Evolutionary conservation across 2,888 invertebrate genomes (phyloP).

Genomic region (Hemithea aestivaria): DNA sequence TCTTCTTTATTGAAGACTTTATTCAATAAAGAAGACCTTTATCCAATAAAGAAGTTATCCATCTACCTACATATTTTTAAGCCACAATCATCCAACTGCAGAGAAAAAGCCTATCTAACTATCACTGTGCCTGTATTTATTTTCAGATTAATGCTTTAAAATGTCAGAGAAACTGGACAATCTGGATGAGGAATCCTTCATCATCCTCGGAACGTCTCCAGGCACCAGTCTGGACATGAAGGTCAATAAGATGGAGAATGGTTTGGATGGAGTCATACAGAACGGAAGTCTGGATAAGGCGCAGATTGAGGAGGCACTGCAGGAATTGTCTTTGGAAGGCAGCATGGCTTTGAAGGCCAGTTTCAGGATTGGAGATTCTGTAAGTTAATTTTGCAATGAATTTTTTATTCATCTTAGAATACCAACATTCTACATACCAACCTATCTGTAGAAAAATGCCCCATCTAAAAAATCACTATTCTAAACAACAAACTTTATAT

Average conservation of each 20-base stretch:
- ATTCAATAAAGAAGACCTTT: too few species aligned
- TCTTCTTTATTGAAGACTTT: too few species aligned
- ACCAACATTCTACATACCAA: too few species aligned
- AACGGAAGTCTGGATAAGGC: slow-evolving; percentile 38
- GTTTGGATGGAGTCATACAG: slow-evolving; percentile 20
- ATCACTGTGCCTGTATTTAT: too few species aligned
- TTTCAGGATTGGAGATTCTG: slow-evolving; percentile 60
- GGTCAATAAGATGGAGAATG: slow-evolving; percentile 38
- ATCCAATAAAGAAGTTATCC: too few species aligned
- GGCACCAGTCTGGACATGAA: slow-evolving; percentile 59
- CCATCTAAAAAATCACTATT: too few species aligned
- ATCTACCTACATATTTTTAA: too few species aligned
- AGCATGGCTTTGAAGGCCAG: slow-evolving; percentile 66
- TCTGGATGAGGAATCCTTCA: slow-evolving; percentile 69
- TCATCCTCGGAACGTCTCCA: slow-evolving; percentile 67
- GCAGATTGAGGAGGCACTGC: slow-evolving; percentile 63
- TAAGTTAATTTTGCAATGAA: slow-evolving; percentile 45
- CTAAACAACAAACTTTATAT: too few species aligned
- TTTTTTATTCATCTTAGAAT: too few species aligned
- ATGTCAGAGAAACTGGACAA: slow-evolving; percentile 50
- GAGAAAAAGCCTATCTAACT: too few species aligned
- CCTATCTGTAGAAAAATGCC: too few species aligned
- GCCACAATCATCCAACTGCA: too few species aligned
- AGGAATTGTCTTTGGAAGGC: slow-evolving; percentile 56
- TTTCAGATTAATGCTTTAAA: slow-evolving; percentile 39